Conservation (phyloP, 2,888 invertebrate genomes). For the Mythimna impura region DNA sequence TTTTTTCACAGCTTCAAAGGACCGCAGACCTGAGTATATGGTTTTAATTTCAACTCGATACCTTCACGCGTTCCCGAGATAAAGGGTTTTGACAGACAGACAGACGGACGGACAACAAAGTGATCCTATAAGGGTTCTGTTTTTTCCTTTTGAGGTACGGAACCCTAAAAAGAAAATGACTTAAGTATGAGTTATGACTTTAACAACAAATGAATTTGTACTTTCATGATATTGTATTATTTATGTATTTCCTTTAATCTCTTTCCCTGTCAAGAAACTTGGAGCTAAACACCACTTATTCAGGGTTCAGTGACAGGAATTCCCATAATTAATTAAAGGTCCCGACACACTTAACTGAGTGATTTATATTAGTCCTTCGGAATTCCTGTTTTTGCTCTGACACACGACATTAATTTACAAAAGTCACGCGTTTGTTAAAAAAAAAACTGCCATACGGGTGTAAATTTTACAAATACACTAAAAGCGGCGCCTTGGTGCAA, state of each 20-base stretch:
- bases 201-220: background rate
- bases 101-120: no score
- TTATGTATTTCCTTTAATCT: background rate
- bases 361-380: conserved; percentile 81
- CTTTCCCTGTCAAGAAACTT: conserved; percentile 33
- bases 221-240: background rate
- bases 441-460: conserved; percentile 60
- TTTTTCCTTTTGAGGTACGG: no score
- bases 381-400: conserved; percentile 83
- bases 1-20: no score
- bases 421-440: conserved; percentile 53
- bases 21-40: no score
- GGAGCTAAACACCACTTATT: conserved; percentile 39
- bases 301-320: conserved; percentile 79
- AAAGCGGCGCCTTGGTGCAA: conserved; percentile 31
- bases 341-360: conserved; percentile 78
- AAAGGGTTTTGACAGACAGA: no score
- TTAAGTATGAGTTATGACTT: no score
- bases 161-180: no score
- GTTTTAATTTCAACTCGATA: no score
- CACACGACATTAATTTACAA: conserved; percentile 85
- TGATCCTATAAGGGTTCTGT: no score
- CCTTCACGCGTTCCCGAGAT: no score
- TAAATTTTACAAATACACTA: conserved; percentile 58
- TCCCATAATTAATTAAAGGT: conserved; percentile 85